Evolutionary conservation across 2,888 invertebrate genomes (phyloP), one percentile per base, ranked within the genome.

Genomic region (Ornithoptera alexandrae): DNA sequence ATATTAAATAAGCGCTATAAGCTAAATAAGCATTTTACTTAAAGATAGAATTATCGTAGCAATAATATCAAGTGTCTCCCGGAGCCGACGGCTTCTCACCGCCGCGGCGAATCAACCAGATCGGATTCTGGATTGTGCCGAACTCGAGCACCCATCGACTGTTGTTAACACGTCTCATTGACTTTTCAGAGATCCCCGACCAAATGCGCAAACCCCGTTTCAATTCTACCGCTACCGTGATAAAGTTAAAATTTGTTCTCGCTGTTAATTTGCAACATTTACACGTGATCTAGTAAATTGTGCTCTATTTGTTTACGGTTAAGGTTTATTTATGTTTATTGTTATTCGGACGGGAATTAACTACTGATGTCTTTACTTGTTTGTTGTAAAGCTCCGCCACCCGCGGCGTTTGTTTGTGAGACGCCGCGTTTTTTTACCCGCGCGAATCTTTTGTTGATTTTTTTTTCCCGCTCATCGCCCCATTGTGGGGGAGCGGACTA

Each of bases 351-450:
- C 60, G 60, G 67, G 70, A 22, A 60, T 20, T 42, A 63, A 67
- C 67, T 70, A 60, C 42, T 68, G 68, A 71, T 69, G 68, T 62
- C 62, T 66, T 39, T 39, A 67, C 71, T 70, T 74, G 68, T 69
- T 71, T 73, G 74, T 74, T 78, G 73, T 75, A 58, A 30, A 30
- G 39, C 62, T 69, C 62, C 70, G 76, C 86, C 85, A 84, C 85
- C 86, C 86, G 86, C 81, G 72, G 84, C 67, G 86, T 78, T 67
- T 84, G 82, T 85, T 85, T 85, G 79, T 76, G 78, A 76, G 78
- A 77, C 73, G 69, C 79, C 78, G 77, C 77, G 74, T 73, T 77
- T 79, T 80, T 78, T 77, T 77, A 68, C 74, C 70, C 72, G 69
- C 73, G 72, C 72, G 39, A 68, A 64, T 58, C 76, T 75, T 70